Conservation (phyloP, 2,113 vertebrate genomes). For the Poeciliopsis occidentalis region DNA sequence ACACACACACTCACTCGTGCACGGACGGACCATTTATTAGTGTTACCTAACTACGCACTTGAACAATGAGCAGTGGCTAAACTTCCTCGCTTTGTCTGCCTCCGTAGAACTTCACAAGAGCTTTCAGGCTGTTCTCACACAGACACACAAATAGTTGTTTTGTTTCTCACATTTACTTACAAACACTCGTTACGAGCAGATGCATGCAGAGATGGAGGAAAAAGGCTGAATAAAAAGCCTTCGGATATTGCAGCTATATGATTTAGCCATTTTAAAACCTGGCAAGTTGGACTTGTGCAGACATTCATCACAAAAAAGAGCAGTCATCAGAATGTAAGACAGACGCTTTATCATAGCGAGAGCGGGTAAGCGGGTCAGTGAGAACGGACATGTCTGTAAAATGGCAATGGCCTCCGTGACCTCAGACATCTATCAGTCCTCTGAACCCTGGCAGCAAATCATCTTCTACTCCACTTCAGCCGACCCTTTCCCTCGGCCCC, state of each 20-base stretch:
- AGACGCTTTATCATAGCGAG: conserved; percentile 50
- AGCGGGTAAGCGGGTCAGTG: conserved; percentile 53
- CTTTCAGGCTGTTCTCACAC: conserved; percentile 76
- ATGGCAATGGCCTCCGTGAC: conserved; percentile 53
- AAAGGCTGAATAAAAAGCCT: not conserved
- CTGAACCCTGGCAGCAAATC: conserved; percentile 54
- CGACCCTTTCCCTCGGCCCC: conserved; percentile 53
- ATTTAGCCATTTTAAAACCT: not conserved
- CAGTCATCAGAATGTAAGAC: conserved; percentile 52
- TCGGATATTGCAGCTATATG: not conserved
- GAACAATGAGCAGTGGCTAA: conserved; percentile 80
- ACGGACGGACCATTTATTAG: conserved; percentile 66
- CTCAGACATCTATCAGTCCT: conserved; percentile 63
- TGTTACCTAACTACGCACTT: conserved; percentile 74
- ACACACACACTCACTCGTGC: conserved; percentile 41
- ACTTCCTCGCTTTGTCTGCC: conserved; percentile 83
- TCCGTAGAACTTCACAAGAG: conserved; percentile 74
- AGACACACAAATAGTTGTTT: conserved; percentile 71
- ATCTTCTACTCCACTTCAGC: conserved; percentile 42
- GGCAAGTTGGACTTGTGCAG: not conserved
- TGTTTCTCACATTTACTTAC: conserved; percentile 69
- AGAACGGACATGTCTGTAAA: conserved; percentile 72
- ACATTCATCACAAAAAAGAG: conserved; percentile 32
- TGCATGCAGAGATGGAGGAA: conserved; percentile 24
- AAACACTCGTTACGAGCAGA: conserved; percentile 55